A percentile compares a stretch with the other conserved stretches of the same genome.
phyloP scores from a whole-genome alignment of 2,113 vertebrate species.

The Orientallactaga bullata region DNA sequence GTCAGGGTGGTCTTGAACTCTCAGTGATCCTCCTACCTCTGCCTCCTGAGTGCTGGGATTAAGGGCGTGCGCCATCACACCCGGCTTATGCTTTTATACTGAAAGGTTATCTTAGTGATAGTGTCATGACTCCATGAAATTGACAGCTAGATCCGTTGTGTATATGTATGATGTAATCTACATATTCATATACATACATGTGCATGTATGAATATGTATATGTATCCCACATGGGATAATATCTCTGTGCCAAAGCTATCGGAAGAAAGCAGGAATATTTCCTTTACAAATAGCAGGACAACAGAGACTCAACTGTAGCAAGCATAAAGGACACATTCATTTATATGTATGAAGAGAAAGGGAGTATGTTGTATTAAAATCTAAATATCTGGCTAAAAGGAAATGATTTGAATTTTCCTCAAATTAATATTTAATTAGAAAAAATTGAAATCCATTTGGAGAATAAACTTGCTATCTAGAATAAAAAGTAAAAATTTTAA shows the following conservation, averaged over 20 bases:
- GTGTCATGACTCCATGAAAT: too few relatives aligned
- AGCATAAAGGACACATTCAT: background rate
- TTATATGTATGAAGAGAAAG: background rate
- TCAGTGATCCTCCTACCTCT: too few relatives aligned
- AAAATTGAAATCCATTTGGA: slow-evolving; percentile 2
- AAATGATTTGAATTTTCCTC: background rate
- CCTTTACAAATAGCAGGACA: background rate
- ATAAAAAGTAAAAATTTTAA: background rate
- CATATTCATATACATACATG: too few relatives aligned
- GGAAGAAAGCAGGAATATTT: fast-evolving
- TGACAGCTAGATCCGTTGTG: too few relatives aligned
- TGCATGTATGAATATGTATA: too few relatives aligned
- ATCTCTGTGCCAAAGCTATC: background rate
- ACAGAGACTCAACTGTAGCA: background rate
- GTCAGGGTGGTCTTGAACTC: too few relatives aligned
- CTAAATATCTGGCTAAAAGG: background rate
- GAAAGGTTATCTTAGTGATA: too few relatives aligned
- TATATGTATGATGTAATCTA: too few relatives aligned
- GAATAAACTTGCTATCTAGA: background rate
- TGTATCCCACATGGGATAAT: background rate
- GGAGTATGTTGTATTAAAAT: background rate
- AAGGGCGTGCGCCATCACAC: too few relatives aligned
- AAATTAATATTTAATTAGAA: background rate
- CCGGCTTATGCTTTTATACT: too few relatives aligned
- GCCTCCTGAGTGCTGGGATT: too few relatives aligned